These are phyloP conservation scores for Cephonodes hylas DNA, from an alignment of 2,888 invertebrate genomes.

Conservation along the genomic window DNA sequence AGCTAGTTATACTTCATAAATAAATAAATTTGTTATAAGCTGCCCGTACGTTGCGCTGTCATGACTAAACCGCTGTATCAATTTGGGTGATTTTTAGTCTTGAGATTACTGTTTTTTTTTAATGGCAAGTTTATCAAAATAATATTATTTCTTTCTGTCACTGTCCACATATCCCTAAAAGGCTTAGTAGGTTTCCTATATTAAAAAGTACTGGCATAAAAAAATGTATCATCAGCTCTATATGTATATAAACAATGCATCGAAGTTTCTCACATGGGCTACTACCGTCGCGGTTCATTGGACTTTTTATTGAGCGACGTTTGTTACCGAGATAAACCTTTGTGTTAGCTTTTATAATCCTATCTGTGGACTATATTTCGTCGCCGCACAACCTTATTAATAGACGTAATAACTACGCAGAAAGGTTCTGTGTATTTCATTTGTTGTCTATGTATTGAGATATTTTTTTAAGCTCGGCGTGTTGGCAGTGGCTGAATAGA, in stretches of 20 bases:
- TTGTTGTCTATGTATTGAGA: background rate
- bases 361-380: constrained; percentile 60
- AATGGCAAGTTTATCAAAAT: too few species aligned
- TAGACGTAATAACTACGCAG: constrained; percentile 14
- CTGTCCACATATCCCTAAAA: too few species aligned
- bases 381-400: constrained; percentile 36
- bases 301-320: constrained; percentile 76
- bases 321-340: constrained; percentile 75
- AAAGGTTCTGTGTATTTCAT: background rate
- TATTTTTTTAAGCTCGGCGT: too few species aligned
- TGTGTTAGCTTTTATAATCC: constrained; percentile 75
- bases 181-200: too few species aligned
- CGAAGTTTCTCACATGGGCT: constrained; percentile 74
- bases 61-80: too few species aligned
- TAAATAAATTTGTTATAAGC: too few species aligned
- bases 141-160: too few species aligned
- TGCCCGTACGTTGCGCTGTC: too few species aligned
- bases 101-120: too few species aligned
- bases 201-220: background rate
- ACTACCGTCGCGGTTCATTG: constrained; percentile 75
- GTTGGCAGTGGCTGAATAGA: too few species aligned
- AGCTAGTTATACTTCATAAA: too few species aligned
- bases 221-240: constrained; percentile 48
- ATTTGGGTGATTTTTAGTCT: too few species aligned
- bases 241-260: constrained; percentile 39